Percentiles rank a stretch among this genome's conserved stretches.
Evolutionary conservation across 1,140 invertebrate species (phyloP).

Genomic region (Euwallacea similis): DNA sequence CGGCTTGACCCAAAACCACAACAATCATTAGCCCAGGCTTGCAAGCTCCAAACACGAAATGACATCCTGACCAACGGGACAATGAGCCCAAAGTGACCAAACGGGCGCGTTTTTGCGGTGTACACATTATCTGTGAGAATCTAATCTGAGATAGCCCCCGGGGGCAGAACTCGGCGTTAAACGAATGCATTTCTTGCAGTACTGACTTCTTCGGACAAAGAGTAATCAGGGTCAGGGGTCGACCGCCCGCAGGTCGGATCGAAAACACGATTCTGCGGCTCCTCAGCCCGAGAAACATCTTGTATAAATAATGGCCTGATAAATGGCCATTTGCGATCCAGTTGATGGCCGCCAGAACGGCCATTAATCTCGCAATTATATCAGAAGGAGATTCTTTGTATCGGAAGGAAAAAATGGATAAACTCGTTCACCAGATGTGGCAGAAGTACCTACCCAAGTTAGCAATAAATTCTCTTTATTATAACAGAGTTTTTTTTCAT

Average conservation of each 20-base stretch:
- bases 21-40: too few species aligned
- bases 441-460: too few species aligned
- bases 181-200: constrained; percentile 33
- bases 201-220: constrained; percentile 18
- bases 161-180: constrained; percentile 18
- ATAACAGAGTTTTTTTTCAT: too few species aligned
- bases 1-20: too few species aligned
- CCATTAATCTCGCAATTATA: constrained; percentile 34
- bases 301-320: constrained; percentile 36
- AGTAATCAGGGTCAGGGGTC: constrained; percentile 34
- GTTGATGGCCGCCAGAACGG: constrained; percentile 20
- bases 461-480: too few species aligned
- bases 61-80: not conserved
- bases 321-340: constrained; percentile 27
- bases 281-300: constrained; percentile 31
- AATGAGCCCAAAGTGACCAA: constrained; percentile 11
- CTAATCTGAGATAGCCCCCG: constrained; percentile 16
- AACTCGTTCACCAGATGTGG: not conserved
- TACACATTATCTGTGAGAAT: constrained; percentile 28
- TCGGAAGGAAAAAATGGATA: not conserved
- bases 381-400: constrained; percentile 10
- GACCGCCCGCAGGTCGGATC: constrained; percentile 32
- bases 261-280: constrained; percentile 32
- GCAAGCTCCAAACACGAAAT: not conserved
- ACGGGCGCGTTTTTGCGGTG: not conserved